Evolutionary conservation across 2,797 vertebrate genomes (phyloP).

Genomic region (Myripristis murdjan): DNA sequence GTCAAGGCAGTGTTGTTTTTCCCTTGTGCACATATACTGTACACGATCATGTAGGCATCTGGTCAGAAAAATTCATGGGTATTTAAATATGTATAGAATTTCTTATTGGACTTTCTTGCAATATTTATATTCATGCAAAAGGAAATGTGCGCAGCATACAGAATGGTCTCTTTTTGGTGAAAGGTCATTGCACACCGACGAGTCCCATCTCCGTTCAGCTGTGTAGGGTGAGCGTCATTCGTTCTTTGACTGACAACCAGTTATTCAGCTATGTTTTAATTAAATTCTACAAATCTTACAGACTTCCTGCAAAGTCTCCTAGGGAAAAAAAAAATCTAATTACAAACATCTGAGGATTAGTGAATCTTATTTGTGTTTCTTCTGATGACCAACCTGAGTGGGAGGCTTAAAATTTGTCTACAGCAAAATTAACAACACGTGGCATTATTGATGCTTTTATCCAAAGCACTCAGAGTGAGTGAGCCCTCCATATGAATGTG

Average conservation of each 20-base stretch:
- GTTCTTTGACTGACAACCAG: not conserved
- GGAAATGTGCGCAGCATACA: not conserved
- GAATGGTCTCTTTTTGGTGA: no score
- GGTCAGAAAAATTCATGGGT: not conserved
- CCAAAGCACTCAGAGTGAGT: no score
- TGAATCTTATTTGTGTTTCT: no score
- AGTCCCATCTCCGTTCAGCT: not conserved
- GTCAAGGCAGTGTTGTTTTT: conserved; percentile 7
- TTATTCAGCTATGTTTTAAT: not conserved
- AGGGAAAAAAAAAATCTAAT: no score
- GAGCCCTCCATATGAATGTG: no score
- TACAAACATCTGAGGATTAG: no score
- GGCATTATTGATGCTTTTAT: no score
- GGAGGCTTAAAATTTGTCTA: no score
- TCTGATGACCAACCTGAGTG: no score
- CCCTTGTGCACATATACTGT: conserved; percentile 19
- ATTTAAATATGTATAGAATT: not conserved
- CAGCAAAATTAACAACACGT: no score
- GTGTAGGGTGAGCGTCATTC: not conserved
- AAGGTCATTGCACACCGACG: no score
- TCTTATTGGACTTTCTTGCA: not conserved
- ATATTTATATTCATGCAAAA: not conserved
- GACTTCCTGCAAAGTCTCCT: no score
- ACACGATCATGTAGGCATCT: conserved; percentile 1
- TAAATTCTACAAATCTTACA: not conserved